A percentile compares a stretch with the other conserved stretches of the same genome.
Evolutionary conservation across 2,113 vertebrate genomes (phyloP).

Genomic region (Cyanoramphus novaezelandiae): DNA sequence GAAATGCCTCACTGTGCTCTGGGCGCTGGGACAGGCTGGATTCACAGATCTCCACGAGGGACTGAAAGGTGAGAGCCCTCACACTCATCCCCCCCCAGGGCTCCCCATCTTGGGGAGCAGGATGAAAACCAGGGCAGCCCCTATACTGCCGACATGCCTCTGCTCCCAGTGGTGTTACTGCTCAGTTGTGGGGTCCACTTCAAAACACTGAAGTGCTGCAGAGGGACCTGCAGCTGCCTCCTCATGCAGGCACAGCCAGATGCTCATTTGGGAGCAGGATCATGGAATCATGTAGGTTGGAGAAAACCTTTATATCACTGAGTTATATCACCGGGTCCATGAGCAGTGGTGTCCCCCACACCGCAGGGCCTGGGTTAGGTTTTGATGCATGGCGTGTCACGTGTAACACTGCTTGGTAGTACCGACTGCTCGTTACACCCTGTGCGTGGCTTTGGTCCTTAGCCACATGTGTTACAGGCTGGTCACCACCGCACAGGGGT

Average conservation of each 20-base stretch:
- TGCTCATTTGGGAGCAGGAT: not conserved
- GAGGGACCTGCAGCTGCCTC: not conserved
- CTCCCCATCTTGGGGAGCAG: accelerated
- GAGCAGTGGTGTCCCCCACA: not conserved
- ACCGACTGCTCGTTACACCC: accelerated
- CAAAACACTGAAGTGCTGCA: too few relatives aligned
- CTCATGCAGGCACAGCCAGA: too few relatives aligned
- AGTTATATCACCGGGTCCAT: accelerated
- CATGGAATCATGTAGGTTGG: not conserved
- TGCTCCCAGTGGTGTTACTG: accelerated
- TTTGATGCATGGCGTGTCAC: accelerated
- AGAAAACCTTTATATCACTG: not conserved
- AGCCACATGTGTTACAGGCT: not conserved
- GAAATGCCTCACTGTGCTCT: constrained; percentile 93
- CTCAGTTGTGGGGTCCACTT: accelerated
- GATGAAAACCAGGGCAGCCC: accelerated
- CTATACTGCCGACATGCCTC: accelerated
- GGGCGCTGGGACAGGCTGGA: constrained; percentile 92
- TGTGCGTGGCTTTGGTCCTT: accelerated
- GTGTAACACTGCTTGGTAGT: too few relatives aligned
- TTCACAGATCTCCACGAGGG: constrained; percentile 89
- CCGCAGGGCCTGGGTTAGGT: not conserved
- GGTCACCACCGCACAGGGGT: accelerated
- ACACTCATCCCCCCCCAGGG: accelerated
- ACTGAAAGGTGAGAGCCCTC: constrained; percentile 77